A percentile compares a stretch with the other conserved stretches of the same genome.
phyloP scores from a whole-genome alignment of 2,113 vertebrate species.

The Formicarius rufipectus region DNA sequence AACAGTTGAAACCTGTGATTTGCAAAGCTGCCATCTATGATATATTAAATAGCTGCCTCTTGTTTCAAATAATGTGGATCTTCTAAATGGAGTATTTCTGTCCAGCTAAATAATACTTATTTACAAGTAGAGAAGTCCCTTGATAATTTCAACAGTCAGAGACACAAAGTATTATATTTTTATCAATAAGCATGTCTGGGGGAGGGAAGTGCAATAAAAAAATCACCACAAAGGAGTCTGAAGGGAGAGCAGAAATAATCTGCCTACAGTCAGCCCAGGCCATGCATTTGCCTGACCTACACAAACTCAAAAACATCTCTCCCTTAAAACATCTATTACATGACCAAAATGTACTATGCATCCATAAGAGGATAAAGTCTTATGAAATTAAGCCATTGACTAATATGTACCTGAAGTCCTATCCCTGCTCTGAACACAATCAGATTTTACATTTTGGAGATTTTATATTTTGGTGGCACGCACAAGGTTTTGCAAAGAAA shows the following conservation, averaged over 20 bases:
- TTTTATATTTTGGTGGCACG: neutral
- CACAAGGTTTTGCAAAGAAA: neutral
- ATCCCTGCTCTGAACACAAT: neutral
- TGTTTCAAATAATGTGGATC: neutral
- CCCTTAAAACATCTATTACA: neutral
- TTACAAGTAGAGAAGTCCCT: neutral
- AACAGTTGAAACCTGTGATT: neutral
- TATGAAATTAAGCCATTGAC: neutral
- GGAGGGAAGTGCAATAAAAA: neutral
- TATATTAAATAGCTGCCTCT: neutral
- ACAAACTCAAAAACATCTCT: neutral
- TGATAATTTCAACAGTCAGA: neutral
- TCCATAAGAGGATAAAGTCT: neutral
- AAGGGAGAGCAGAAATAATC: neutral
- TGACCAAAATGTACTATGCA: neutral
- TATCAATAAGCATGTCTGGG: neutral
- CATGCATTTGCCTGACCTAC: neutral
- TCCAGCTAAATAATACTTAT: neutral
- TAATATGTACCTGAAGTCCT: neutral
- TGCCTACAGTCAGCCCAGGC: neutral
- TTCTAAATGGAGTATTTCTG: neutral
- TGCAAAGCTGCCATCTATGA: neutral
- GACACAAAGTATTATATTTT: neutral
- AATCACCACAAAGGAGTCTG: neutral
- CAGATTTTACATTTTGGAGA: neutral